Percentiles rank a stretch among this genome's conserved stretches.
Evolutionary conservation across 2,888 invertebrate genomes (phyloP).

Genomic region (Morpho achilles): DNA sequence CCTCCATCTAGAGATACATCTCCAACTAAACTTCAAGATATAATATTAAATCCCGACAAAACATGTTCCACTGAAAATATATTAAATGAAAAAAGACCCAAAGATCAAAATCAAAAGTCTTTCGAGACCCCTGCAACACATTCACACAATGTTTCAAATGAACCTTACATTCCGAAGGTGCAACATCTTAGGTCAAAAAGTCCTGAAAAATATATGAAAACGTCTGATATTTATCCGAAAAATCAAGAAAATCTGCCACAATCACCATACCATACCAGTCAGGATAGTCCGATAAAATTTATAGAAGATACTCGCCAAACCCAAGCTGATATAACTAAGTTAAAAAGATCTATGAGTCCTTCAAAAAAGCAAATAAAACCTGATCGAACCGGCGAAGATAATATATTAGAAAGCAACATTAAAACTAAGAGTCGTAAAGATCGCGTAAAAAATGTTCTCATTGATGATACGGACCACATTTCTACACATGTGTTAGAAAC

Average conservation of each 20-base stretch:
- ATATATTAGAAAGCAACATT: conserved; percentile 15
- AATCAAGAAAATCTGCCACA: not conserved
- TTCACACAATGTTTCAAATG: not conserved
- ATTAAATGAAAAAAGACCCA: conserved; percentile 6
- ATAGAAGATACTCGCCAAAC: not conserved
- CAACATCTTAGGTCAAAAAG: conserved; percentile 14
- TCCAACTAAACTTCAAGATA: conserved; percentile 21
- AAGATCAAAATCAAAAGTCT: conserved; percentile 38
- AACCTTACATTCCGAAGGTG: not conserved
- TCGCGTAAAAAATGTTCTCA: not conserved
- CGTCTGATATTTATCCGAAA: too few species aligned
- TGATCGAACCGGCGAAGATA: conserved; percentile 7
- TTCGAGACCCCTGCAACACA: not conserved
- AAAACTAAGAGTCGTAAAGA: conserved; percentile 3
- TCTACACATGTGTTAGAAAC: conserved; percentile 4
- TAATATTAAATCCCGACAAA: conserved; percentile 6
- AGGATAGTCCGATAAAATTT: not conserved
- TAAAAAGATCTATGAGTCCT: not conserved
- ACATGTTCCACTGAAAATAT: conserved; percentile 3
- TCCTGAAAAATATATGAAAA: too few species aligned
- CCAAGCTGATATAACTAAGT: not conserved
- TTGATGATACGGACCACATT: not conserved
- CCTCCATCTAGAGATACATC: conserved; percentile 18
- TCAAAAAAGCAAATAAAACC: conserved; percentile 4
- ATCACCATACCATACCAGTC: too few species aligned